These are phyloP conservation scores for Drosophila neoperkinsi DNA, from an alignment of 2,888 invertebrate species.

Conservation along the genomic window DNA sequence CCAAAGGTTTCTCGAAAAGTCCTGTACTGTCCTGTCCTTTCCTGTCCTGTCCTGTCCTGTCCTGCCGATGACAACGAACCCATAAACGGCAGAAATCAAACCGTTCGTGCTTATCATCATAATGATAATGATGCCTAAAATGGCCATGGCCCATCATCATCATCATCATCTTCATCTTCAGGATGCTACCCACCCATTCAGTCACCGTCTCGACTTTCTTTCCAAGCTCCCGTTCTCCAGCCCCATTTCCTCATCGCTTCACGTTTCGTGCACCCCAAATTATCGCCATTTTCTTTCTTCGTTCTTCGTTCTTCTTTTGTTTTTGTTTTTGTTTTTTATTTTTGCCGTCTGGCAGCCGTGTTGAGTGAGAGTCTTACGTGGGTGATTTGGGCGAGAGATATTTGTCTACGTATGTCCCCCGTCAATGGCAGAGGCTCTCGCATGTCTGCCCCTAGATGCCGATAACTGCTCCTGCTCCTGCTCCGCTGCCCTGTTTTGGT, in stretches of 20 bases:
- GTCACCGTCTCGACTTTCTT: conserved; percentile 8
- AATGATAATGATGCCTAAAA: conserved; percentile 74
- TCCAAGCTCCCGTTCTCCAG: background rate
- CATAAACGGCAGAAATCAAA: conserved; percentile 70
- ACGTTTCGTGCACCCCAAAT: conserved; percentile 59
- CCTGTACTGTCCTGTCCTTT: background rate
- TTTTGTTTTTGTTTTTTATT: conserved; percentile 1
- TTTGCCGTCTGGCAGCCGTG: conserved; percentile 51
- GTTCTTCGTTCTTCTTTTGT: background rate
- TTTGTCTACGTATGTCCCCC: conserved; percentile 44
- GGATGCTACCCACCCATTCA: conserved; percentile 14
- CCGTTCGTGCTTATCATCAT: conserved; percentile 76
- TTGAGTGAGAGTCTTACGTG: conserved; percentile 41
- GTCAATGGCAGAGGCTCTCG: conserved; percentile 69
- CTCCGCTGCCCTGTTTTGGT: conserved; percentile 49
- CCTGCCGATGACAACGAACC: conserved; percentile 67
- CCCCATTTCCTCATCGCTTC: conserved; percentile 17
- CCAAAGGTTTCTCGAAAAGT: background rate
- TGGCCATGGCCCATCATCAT: conserved; percentile 45
- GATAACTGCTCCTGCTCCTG: conserved; percentile 28
- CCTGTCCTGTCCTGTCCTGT: conserved; percentile 22
- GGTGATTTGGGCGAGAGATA: conserved; percentile 21
- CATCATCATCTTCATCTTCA: conserved; percentile 21
- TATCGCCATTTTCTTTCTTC: conserved; percentile 46
- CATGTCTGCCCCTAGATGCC: conserved; percentile 12